A percentile compares a stretch with the other conserved stretches of the same genome.
Conservation (phyloP, 2,888 invertebrate genomes). For the Limulus polyphemus region DNA sequence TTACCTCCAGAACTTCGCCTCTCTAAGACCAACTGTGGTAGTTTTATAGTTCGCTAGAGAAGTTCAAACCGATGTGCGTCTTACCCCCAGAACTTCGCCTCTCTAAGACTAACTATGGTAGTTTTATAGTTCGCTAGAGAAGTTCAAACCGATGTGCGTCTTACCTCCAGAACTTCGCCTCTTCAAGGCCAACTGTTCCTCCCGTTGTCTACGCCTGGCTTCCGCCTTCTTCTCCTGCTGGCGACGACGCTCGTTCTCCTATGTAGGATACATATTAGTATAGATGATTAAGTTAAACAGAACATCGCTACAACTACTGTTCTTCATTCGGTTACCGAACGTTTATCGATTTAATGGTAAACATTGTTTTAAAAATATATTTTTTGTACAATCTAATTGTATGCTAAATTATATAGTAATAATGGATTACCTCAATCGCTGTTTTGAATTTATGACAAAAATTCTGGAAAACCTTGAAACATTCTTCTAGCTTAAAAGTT, state of each 20-base stretch:
- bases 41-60: no score
- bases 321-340: no score
- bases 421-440: conserved; percentile 37
- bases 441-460: conserved; percentile 54
- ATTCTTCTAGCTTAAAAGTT: conserved; percentile 85
- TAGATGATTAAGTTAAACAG: no score
- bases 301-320: no score
- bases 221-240: conserved; percentile 76
- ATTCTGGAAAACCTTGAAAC: conserved; percentile 72
- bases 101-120: conserved; percentile 1
- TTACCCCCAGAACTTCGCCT: conserved; percentile 12
- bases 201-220: conserved; percentile 41
- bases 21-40: neutral
- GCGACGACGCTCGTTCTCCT: conserved; percentile 69
- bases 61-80: no score
- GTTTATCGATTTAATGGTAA: no score
- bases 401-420: no score
- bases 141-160: no score
- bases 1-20: conserved; percentile 16
- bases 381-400: no score
- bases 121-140: no score
- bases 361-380: no score
- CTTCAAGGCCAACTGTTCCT: conserved; percentile 9
- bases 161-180: conserved; percentile 1
- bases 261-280: conserved; percentile 31